Evolutionary conservation across 1,140 invertebrate species (phyloP).

Genomic region (Drosophila tristis): DNA sequence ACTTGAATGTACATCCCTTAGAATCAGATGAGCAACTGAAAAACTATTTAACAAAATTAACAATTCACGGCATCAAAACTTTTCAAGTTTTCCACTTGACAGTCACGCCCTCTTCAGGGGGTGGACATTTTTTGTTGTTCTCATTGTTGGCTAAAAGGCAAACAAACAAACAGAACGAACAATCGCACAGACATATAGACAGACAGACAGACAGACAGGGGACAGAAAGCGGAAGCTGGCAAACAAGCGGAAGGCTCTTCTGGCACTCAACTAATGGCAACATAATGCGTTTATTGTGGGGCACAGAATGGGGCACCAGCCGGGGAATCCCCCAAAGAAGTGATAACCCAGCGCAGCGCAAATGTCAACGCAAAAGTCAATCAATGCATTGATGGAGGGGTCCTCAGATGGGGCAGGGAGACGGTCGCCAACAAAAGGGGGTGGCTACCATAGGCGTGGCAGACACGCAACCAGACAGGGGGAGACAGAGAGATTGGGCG

Average conservation of each 20-base stretch:
- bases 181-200: slow-evolving; percentile 46
- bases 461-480: slow-evolving; percentile 28
- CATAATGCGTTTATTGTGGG: slow-evolving; percentile 81
- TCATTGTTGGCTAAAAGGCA: slow-evolving; percentile 58
- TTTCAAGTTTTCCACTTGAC: slow-evolving; percentile 33
- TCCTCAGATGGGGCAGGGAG: slow-evolving; percentile 5
- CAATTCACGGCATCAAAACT: slow-evolving; percentile 73
- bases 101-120: slow-evolving; percentile 22
- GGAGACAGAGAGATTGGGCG: slow-evolving; percentile 4
- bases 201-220: slow-evolving; percentile 42
- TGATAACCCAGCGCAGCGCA: slow-evolving; percentile 76
- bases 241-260: slow-evolving; percentile 81
- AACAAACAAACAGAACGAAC: slow-evolving; percentile 31
- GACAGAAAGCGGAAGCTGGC: slow-evolving; percentile 69
- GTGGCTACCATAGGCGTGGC: slow-evolving; percentile 37
- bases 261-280: slow-evolving; percentile 80
- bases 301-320: slow-evolving; percentile 48
- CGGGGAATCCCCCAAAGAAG: slow-evolving; percentile 46
- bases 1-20: slow-evolving; percentile 9
- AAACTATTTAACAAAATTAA: slow-evolving; percentile 77
- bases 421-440: slow-evolving; percentile 13
- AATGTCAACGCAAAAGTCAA: slow-evolving; percentile 82
- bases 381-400: slow-evolving; percentile 55
- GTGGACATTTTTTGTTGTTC: slow-evolving; percentile 47
- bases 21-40: slow-evolving; percentile 31